These are phyloP conservation scores for Dendroctonus ponderosae DNA, from an alignment of 1,140 invertebrate genomes.

Conservation along the genomic window DNA sequence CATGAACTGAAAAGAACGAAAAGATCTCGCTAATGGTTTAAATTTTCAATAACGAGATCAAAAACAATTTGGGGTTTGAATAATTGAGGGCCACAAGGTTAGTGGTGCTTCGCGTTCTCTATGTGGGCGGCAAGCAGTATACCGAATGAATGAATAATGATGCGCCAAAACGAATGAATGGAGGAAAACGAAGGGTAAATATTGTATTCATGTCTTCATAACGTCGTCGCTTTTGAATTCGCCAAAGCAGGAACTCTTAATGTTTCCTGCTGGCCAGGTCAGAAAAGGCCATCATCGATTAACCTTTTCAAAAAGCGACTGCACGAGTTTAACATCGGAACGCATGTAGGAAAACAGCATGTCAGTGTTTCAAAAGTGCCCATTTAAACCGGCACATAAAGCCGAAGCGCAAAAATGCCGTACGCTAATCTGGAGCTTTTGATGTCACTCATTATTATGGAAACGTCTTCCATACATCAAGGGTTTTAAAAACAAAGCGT, in stretches of 20 bases:
- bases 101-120: no score
- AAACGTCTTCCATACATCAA: constrained; percentile 10
- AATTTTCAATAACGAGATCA: constrained; percentile 8
- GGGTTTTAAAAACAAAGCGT: background rate
- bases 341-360: no score
- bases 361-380: background rate
- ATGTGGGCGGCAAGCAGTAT: no score
- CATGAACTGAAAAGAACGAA: constrained; percentile 7
- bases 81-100: background rate
- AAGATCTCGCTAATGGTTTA: constrained; percentile 6
- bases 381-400: background rate
- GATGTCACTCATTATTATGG: constrained; percentile 15
- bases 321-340: no score
- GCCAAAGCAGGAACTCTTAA: background rate
- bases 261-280: no score
- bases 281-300: no score
- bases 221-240: background rate
- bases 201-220: no score
- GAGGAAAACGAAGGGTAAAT: no score
- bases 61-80: constrained; percentile 3
- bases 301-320: no score
- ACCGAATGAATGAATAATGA: background rate
- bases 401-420: constrained; percentile 8
- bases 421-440: constrained; percentile 7
- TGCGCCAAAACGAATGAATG: no score